Evolutionary conservation across 1,140 invertebrate species (phyloP), one percentile per base, ranked within the genome.

Genomic region (Aricia agestis): DNA sequence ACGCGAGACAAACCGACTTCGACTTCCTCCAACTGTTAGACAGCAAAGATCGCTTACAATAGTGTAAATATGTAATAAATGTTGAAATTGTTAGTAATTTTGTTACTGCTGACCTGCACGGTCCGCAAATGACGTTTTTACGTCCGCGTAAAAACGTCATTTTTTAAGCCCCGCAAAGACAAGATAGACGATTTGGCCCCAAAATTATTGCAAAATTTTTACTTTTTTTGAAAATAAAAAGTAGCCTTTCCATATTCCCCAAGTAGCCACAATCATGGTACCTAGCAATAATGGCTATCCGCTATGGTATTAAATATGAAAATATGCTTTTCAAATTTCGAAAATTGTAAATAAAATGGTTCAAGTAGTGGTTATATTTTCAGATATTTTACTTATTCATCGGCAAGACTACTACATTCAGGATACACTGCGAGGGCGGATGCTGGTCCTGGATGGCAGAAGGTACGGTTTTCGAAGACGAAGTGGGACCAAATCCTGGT

Each of bases 11-110:
- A 72, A 74, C 71, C 4, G 71, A 82, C 63, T 70, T 75, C 6
- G 76, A 82, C 66, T 79, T 79, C 72, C 74, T 81, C 67, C 76
- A 82, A 70, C 73, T 78, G 5, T 70, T 82, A 76, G 77, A 78
- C 72, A 82, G 77, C 76, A 79, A 77, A 74, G 76, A 79, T 32
- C 78, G 78, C 32, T 76, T 79, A 61, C 67, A 68, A 58, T 68
- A 31, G 19, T 63, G 59, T 69, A 67, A 67, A 58, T 69, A 63
- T 69, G 58, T 63, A 68, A 61, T 69, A 69, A 69, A 69, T 69
- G 68, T 69, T 63, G 41, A 41, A 61, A 41, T 69, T 11, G 7
- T 17, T 69, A 69, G 65, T 57, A n/a, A 15, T 68, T 63, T 69
- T 72, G 66, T 52, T 9, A 52, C 13, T 52, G 45, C 6, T 36